Conservation (phyloP, 2,888 invertebrate species). For the Plagiodera versicolora region DNA sequence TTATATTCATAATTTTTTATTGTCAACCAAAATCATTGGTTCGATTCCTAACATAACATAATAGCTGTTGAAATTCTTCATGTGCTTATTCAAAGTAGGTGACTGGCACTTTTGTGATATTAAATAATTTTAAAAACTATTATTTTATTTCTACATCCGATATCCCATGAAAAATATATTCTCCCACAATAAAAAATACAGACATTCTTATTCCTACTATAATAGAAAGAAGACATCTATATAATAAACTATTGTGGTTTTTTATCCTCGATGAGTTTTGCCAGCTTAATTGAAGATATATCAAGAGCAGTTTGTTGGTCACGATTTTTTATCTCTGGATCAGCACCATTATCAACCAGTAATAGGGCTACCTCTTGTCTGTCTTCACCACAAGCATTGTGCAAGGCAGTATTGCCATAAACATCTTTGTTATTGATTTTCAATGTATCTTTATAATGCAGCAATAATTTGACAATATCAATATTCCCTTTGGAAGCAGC, state of each 20-base stretch:
- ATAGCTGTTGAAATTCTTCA: neutral
- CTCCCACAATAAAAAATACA: no score
- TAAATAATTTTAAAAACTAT: neutral
- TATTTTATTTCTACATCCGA: no score
- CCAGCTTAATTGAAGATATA: conserved; percentile 49
- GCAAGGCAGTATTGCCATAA: conserved; percentile 78
- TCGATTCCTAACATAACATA: neutral
- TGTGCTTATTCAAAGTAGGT: neutral
- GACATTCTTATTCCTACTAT: no score
- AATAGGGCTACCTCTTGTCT: conserved; percentile 67
- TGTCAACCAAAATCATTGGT: neutral
- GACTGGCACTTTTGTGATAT: neutral
- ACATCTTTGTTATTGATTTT: conserved; percentile 65
- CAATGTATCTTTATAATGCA: conserved; percentile 59
- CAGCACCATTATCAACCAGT: conserved; percentile 68
- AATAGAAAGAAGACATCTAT: no score
- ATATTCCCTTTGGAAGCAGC: conserved; percentile 77
- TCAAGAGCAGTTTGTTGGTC: conserved; percentile 70
- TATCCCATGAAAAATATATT: no score
- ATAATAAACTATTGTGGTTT: neutral
- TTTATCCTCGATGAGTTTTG: conserved; percentile 32
- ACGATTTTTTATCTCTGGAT: conserved; percentile 63
- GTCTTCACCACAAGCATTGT: conserved; percentile 82
- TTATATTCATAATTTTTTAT: neutral
- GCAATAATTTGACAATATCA: conserved; percentile 67